phyloP scores from a whole-genome alignment of 2,888 invertebrate species.

The Alloplasta piceator region DNA sequence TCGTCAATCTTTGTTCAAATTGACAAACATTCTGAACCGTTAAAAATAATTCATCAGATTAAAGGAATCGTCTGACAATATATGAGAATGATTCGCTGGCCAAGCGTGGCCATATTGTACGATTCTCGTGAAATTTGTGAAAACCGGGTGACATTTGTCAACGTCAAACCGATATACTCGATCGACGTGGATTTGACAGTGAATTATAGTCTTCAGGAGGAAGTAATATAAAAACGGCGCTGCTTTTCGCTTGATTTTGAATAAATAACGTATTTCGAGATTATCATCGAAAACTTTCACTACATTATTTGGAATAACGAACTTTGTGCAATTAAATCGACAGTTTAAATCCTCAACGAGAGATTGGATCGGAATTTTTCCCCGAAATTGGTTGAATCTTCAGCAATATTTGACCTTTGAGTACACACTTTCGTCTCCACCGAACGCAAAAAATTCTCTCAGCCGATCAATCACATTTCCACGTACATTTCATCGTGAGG shows the following conservation, averaged over 20 bases:
- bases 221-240: conserved; percentile 45
- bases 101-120: conserved; percentile 49
- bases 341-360: conserved; percentile 66
- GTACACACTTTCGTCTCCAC: conserved; percentile 57
- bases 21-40: not conserved
- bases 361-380: conserved; percentile 70
- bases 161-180: conserved; percentile 59
- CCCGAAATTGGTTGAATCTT: conserved; percentile 67
- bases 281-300: not conserved
- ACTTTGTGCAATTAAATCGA: not conserved
- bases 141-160: conserved; percentile 58
- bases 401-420: conserved; percentile 70
- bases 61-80: not conserved
- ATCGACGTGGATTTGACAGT: conserved; percentile 62
- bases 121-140: conserved; percentile 54
- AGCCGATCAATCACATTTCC: conserved; percentile 52
- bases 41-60: not conserved
- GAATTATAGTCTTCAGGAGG: conserved; percentile 61
- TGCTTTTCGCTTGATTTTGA: not conserved
- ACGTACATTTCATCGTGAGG: conserved; percentile 65
- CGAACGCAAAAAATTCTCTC: conserved; percentile 33
- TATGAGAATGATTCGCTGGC: conserved; percentile 59
- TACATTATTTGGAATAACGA: too few species aligned
- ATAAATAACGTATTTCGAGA: not conserved
- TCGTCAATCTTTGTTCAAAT: not conserved